A percentile compares a stretch with the other conserved stretches of the same genome.
Conservation (phyloP, 2,888 invertebrate species). For the Luperina nickerlii region DNA sequence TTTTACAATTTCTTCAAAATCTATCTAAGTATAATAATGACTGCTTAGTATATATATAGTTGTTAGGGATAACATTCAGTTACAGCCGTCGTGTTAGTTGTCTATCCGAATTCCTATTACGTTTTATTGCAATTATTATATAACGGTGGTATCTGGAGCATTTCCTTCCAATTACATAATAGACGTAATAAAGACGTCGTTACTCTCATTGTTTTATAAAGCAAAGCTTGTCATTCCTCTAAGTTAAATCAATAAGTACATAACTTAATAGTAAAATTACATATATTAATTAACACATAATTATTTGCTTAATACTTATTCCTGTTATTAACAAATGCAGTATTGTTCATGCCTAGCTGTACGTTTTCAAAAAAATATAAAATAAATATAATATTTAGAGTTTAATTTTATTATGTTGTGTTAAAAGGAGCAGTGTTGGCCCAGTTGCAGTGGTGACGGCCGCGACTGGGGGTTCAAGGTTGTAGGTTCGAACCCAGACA, state of each 20-base stretch:
- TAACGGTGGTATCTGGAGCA: background rate
- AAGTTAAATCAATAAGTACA: background rate
- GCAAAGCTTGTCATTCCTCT: background rate
- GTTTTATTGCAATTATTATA: background rate
- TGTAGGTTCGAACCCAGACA: too few species aligned
- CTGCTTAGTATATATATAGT: background rate
- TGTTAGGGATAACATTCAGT: background rate
- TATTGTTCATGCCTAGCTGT: background rate
- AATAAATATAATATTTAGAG: background rate
- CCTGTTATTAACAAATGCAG: background rate
- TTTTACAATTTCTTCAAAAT: background rate
- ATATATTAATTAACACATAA: background rate
- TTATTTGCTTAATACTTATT: background rate
- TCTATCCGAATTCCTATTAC: background rate
- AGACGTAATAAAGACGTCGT: background rate
- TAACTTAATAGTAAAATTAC: background rate
- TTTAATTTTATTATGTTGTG: background rate
- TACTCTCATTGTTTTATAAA: background rate
- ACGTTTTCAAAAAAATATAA: background rate
- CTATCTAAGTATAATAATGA: background rate
- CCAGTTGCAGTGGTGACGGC: background rate
- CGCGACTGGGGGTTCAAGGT: too few species aligned
- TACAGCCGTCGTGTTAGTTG: background rate
- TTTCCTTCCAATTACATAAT: background rate
- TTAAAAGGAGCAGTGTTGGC: background rate